A percentile compares a stretch with the other conserved stretches of the same genome.
These are phyloP conservation scores for Pollenia amentaria DNA, from an alignment of 2,888 invertebrate genomes.

Conservation along the genomic window DNA sequence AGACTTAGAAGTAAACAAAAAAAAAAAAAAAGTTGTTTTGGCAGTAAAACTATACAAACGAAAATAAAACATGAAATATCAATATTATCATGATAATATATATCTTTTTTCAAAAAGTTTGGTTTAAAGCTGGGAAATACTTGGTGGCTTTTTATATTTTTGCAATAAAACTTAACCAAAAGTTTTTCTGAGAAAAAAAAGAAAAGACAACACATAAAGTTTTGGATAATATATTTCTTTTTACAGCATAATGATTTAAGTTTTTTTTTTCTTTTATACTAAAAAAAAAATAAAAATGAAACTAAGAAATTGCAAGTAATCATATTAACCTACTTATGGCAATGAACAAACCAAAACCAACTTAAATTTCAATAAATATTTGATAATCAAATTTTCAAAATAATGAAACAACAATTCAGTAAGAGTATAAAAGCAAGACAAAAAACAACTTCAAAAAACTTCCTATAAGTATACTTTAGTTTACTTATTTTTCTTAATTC, in stretches of 20 bases:
- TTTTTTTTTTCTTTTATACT: conserved; percentile 18
- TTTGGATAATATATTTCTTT: conserved; percentile 57
- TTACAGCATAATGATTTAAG: conserved; percentile 44
- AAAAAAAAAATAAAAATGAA: not conserved
- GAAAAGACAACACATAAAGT: not conserved
- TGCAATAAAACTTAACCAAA: not conserved
- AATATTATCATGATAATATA: conserved; percentile 29
- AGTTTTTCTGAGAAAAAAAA: not conserved
- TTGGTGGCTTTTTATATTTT: not conserved
- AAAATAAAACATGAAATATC: conserved; percentile 36
- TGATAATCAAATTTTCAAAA: conserved; percentile 54
- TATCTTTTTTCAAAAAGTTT: conserved; percentile 12
- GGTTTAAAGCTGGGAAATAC: conserved; percentile 20
- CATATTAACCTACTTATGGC: conserved; percentile 64
- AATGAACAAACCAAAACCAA: conserved; percentile 10
- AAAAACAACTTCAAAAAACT: conserved; percentile 13
- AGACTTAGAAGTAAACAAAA: not conserved
- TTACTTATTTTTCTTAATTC: not conserved
- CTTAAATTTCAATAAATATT: conserved; percentile 58
- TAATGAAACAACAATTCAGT: not conserved
- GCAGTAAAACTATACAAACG: conserved; percentile 20
- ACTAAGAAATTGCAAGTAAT: conserved; percentile 43
- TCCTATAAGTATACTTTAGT: conserved; percentile 62
- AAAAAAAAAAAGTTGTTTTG: conserved; percentile 26
- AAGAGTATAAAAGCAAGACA: not conserved